phyloP scores from a whole-genome alignment of 1,140 invertebrate species.

The Telenomus remus region DNA sequence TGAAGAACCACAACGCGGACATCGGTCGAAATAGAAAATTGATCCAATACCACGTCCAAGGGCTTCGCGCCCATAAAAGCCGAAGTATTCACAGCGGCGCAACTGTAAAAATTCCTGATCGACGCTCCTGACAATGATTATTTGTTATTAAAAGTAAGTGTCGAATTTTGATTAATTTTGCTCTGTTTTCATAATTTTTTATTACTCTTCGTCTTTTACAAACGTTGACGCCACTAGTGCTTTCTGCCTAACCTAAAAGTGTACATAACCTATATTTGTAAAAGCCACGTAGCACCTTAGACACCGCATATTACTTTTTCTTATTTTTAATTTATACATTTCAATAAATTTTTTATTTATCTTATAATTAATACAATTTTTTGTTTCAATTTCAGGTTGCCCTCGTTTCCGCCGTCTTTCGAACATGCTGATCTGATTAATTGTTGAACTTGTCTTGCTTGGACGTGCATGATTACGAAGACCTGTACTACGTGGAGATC shows the following conservation, averaged over 20 bases:
- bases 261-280: no score
- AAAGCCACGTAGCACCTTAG: no score
- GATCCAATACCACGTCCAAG: neutral
- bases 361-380: neutral
- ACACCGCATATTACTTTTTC: no score
- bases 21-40: neutral
- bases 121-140: neutral
- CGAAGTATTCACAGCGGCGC: neutral
- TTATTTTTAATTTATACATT: neutral
- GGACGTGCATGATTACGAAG: neutral
- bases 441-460: neutral
- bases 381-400: conserved; percentile 1
- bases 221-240: neutral
- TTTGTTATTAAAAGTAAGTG: neutral
- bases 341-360: neutral
- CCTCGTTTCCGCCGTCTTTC: neutral
- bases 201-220: neutral
- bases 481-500: neutral
- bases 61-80: neutral
- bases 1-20: neutral
- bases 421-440: neutral
- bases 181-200: conserved; percentile 5
- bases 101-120: neutral
- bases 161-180: neutral
- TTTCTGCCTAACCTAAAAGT: no score